Conservation (phyloP, 2,888 invertebrate genomes). For the Leptura quadrifasciata region DNA sequence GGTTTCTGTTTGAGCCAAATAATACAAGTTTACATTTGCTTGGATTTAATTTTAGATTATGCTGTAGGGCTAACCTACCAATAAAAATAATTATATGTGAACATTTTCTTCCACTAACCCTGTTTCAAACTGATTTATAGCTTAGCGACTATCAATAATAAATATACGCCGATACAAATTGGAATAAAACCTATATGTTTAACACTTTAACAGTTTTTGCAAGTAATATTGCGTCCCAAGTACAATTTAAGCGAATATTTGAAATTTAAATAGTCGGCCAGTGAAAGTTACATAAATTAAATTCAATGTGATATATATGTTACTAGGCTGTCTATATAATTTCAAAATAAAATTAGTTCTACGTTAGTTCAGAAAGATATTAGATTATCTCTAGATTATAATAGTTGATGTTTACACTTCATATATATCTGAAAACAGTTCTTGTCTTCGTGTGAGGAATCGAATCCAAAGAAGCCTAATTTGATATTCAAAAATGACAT, state of each 20-base stretch:
- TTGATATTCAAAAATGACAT: no score
- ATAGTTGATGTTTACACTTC: no score
- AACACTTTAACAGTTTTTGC: slow-evolving; percentile 29
- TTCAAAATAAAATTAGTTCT: slow-evolving; percentile 13
- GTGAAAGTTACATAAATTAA: slow-evolving; percentile 37
- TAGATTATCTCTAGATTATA: no score
- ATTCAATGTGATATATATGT: slow-evolving; percentile 26
- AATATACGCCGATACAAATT: slow-evolving; percentile 6
- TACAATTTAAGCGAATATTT: slow-evolving; percentile 36
- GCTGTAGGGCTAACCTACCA: not conserved
- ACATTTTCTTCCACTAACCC: slow-evolving; percentile 6
- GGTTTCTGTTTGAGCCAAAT: no score
- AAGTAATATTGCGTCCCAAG: slow-evolving; percentile 30
- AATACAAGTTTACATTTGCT: no score
- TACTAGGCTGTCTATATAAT: slow-evolving; percentile 27
- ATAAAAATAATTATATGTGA: slow-evolving; percentile 9
- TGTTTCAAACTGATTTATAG: slow-evolving; percentile 28
- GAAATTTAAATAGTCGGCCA: slow-evolving; percentile 28
- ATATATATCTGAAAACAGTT: no score
- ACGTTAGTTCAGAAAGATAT: no score
- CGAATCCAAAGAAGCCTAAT: no score
- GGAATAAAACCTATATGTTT: slow-evolving; percentile 13
- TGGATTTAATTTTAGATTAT: no score
- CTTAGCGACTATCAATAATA: not conserved
- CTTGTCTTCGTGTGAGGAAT: no score